Base-by-base conservation (phyloP, 2,888 invertebrate genomes). In the Lapara coniferarum region DNA sequence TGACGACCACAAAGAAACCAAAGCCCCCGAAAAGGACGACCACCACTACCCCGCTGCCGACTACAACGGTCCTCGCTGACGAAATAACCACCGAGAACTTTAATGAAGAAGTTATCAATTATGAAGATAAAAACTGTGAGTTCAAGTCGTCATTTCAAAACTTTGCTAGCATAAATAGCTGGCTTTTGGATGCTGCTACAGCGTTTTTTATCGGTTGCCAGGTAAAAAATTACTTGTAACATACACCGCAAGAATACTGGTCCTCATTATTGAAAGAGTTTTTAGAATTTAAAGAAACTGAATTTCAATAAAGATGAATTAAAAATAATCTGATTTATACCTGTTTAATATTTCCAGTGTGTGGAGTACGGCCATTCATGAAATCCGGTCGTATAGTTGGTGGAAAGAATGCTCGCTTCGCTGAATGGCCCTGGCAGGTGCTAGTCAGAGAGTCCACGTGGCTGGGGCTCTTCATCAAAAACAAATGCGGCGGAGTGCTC, bases 401-500 rank as follows among this genome's bases (percentile, higher is more conserved):
- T 68, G 98, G 98, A 3, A 97, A 97, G 88, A 97, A 96, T 69
- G 96, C 98, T 0, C 95, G 95, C 6, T 98, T 98, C 82, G 98
- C 98, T 3, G 97, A 97, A 81, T 98, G 97, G 95, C 98, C 98
- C 0, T 98, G 98, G 98, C 98, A 98, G 83, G 98, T 98, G 0
- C 93, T 98, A 44, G 97, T 98, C 0, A 94, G 98, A 53, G 98
- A 98, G 89, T 97, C 98, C 1, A 98, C 98, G 0, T 98, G 98
- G 98, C 93, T 98, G 58, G 98, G 98, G 0, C 95, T 98, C 25
- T 98, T 98, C 89, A 98, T 98, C 66, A 98, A 98, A 89, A 98
- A 98, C 90, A 98, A 98, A 89, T 98, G 98, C 83, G 98, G 98
- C 0, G 98, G 98, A 2, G 98, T 98, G 0, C 95, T 98, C n/a